phyloP scores from a whole-genome alignment of 2,797 vertebrate genomes.

The Sciurus vulgaris region DNA sequence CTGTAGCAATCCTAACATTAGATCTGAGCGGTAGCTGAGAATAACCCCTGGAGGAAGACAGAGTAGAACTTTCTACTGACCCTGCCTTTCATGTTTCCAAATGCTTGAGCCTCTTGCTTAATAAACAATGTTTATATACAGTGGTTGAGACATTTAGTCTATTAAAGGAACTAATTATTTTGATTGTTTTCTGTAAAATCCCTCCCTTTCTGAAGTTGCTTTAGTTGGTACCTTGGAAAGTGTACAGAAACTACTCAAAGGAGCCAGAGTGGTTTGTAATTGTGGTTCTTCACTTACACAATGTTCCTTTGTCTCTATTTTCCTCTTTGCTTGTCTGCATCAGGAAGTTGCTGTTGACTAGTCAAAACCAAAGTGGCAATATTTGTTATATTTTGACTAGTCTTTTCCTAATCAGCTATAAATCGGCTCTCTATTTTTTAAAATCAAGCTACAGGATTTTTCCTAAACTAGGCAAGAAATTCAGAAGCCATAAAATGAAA shows the following conservation, averaged over 20 bases:
- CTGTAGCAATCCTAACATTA: not conserved
- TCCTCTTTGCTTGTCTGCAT: not conserved
- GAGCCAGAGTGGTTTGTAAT: not conserved
- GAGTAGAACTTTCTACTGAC: not conserved
- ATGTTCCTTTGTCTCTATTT: not conserved
- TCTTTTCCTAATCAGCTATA: not conserved
- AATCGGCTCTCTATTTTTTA: not conserved
- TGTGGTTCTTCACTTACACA: not conserved
- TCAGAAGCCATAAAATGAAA: not conserved
- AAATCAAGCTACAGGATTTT: not conserved
- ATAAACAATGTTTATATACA: constrained; percentile 27
- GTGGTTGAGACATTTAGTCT: not conserved
- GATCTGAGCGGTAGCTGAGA: not conserved
- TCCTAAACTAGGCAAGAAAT: not conserved
- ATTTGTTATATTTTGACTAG: constrained; percentile 46
- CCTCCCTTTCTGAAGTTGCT: constrained; percentile 14
- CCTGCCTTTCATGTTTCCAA: not conserved
- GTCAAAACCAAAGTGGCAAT: not conserved
- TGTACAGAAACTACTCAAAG: not conserved
- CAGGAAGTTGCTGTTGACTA: constrained; percentile 19
- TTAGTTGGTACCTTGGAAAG: not conserved
- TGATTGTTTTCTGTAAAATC: constrained; percentile 25
- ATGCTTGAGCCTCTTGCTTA: not conserved
- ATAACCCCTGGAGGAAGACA: not conserved
- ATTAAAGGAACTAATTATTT: constrained; percentile 7